Conservation (phyloP, 2,113 vertebrate genomes). For the Ploceus nigricollis region DNA sequence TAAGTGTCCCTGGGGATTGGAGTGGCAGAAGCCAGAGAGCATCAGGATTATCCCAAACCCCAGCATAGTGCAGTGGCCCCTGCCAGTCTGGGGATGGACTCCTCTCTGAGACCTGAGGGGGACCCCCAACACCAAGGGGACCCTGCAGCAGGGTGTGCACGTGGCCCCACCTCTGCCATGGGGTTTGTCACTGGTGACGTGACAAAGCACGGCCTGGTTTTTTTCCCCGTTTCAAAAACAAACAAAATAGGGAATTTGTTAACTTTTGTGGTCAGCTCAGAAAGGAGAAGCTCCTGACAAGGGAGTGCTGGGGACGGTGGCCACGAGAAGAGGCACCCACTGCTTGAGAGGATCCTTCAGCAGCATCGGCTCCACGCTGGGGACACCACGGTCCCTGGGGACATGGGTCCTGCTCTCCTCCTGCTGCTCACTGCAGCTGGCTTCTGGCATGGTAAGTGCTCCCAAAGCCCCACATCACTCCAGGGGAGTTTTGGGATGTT, state of each 20-base stretch:
- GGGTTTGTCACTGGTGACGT: neutral
- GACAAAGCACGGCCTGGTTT: neutral
- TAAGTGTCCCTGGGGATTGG: neutral
- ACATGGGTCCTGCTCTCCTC: constrained; percentile 60
- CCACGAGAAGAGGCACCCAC: neutral
- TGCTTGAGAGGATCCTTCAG: neutral
- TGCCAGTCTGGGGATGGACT: neutral
- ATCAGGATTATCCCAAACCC: neutral
- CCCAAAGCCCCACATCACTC: neutral
- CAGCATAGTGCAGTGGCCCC: neutral
- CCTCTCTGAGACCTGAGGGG: neutral
- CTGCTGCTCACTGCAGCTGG: constrained; percentile 41
- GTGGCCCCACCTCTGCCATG: neutral
- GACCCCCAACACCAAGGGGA: neutral
- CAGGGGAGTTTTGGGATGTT: neutral
- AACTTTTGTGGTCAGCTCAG: constrained; percentile 58
- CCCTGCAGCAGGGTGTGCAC: neutral
- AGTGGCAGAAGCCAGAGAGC: neutral
- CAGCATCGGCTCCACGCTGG: neutral
- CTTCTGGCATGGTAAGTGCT: constrained; percentile 66
- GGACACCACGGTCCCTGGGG: neutral
- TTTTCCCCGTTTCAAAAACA: constrained; percentile 1
- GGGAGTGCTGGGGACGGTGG: neutral
- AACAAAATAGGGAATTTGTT: constrained; percentile 63
- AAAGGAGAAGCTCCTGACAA: constrained; percentile 60